These are phyloP conservation scores for Dipodomys stephensi DNA, from an alignment of 2,113 vertebrate genomes.

Conservation along the genomic window DNA sequence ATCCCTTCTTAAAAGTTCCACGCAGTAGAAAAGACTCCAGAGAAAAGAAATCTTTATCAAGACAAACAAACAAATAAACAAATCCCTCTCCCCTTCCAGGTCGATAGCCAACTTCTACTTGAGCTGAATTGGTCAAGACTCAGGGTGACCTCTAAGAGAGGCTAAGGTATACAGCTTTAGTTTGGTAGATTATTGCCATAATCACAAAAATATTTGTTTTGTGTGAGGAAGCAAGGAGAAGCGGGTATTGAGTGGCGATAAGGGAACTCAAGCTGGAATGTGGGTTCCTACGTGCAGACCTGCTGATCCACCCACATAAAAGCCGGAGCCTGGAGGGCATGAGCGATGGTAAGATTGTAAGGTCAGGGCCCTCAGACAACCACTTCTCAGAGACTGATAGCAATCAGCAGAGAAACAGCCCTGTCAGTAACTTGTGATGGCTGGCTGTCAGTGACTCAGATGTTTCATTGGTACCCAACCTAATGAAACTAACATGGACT, in stretches of 20 bases:
- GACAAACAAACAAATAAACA: background rate
- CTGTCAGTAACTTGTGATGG: slow-evolving; percentile 5
- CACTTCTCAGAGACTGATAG: slow-evolving; percentile 13
- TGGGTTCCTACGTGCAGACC: background rate
- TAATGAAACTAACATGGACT: background rate
- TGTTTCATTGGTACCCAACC: background rate
- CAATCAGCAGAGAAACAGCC: slow-evolving; percentile 10
- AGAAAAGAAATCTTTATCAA: background rate
- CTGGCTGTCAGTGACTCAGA: background rate
- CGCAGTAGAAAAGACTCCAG: background rate
- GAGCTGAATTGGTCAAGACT: background rate
- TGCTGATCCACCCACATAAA: background rate
- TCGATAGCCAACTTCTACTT: background rate
- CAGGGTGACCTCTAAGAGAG: background rate
- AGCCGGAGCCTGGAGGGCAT: background rate
- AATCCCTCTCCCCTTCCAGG: background rate
- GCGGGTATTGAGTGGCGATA: background rate
- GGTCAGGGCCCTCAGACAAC: background rate
- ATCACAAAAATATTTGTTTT: background rate
- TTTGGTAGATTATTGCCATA: background rate
- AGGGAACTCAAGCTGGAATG: background rate
- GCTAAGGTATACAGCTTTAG: background rate
- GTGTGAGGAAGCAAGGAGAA: background rate
- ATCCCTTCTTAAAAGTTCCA: background rate
- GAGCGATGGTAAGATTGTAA: background rate